These are phyloP conservation scores for Drosophila albomicans DNA, from an alignment of 1,140 invertebrate species.

Conservation along the genomic window DNA sequence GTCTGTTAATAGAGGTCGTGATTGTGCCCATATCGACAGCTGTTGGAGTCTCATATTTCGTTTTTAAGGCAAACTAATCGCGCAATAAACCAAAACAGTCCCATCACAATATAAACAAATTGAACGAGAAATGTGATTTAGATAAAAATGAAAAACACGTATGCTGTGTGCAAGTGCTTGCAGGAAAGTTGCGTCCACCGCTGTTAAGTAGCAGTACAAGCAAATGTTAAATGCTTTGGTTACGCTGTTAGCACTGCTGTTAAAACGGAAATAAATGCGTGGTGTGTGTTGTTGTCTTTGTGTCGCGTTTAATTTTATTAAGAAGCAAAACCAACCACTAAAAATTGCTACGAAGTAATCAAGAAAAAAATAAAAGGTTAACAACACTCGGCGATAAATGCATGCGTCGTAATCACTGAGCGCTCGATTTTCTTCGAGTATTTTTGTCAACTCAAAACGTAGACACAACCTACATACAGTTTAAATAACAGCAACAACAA, in stretches of 20 bases:
- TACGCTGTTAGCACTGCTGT: slow-evolving; percentile 19
- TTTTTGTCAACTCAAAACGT: slow-evolving; percentile 52
- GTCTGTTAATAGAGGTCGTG: slow-evolving; percentile 13
- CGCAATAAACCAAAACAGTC: neutral
- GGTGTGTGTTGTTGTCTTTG: slow-evolving; percentile 55
- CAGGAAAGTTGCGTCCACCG: neutral
- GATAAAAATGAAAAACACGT: neutral
- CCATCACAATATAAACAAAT: neutral
- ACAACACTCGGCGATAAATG: slow-evolving; percentile 46
- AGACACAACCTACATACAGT: slow-evolving; percentile 61
- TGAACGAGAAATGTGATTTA: neutral
- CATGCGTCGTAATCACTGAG: slow-evolving; percentile 42
- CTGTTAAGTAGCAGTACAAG: slow-evolving; percentile 32
- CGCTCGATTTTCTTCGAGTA: slow-evolving; percentile 41
- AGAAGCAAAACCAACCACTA: slow-evolving; percentile 50
- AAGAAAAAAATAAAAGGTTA: slow-evolving; percentile 22
- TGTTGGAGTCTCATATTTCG: neutral
- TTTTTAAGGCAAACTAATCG: neutral
- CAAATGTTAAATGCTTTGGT: slow-evolving; percentile 24
- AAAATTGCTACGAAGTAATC: slow-evolving; percentile 48
- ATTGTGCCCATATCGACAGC: slow-evolving; percentile 14
- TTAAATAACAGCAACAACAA: slow-evolving; percentile 49
- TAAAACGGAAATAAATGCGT: slow-evolving; percentile 37
- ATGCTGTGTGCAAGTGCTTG: neutral
- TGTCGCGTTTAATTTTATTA: slow-evolving; percentile 64